Base-by-base conservation (phyloP, 2,797 vertebrate genomes). In the Pantherophis alleghaniensis region DNA sequence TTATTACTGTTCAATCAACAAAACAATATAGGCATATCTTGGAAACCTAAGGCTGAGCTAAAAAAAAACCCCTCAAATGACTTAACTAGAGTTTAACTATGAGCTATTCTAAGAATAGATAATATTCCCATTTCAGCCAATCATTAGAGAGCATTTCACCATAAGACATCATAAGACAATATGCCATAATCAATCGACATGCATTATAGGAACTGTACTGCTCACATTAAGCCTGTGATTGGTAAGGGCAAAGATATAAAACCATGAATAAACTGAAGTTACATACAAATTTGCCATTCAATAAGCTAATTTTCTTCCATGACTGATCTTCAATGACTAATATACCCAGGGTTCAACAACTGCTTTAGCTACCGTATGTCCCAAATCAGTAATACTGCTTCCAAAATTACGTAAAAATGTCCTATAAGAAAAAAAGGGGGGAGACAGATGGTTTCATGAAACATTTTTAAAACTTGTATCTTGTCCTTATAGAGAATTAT, bases 41-140 rank as follows among this genome's bases (percentile, higher is more conserved):
- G 56, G 26, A 26, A 91, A 93, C 4, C 92, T 74, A 87, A 59
- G 91, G 22, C n/a, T 14, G 12, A 88, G 61, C 92, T 79, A 20
- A 92, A 59, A 60, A 79, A 93, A 93, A 47, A 2, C 13, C 1
- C 32, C 66, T 24, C 89, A 60, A 94, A 63, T 37, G 3, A 16
- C 53, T 91, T 28, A 61, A 66, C 16, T 9, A 51, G 61, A 88
- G 37, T 93, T 69, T 87, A 92, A 92, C 42, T 32, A 57, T 91
- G 51, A 32, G 20, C 92, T 63, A 89, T 47, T 37, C 66, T 55
- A 87, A 93, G 93, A 90, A 92, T 60, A 91, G 22, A 87, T 87
- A 92, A 32, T 69, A 57, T 66, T 56, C 61, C 91, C 42, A 60
- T 55, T 32, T 11, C 60, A 88, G 91, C 83, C 90, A 92, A 95